These are phyloP conservation scores for Pediacus dermestoides DNA, from an alignment of 2,888 invertebrate genomes.

Conservation along the genomic window DNA sequence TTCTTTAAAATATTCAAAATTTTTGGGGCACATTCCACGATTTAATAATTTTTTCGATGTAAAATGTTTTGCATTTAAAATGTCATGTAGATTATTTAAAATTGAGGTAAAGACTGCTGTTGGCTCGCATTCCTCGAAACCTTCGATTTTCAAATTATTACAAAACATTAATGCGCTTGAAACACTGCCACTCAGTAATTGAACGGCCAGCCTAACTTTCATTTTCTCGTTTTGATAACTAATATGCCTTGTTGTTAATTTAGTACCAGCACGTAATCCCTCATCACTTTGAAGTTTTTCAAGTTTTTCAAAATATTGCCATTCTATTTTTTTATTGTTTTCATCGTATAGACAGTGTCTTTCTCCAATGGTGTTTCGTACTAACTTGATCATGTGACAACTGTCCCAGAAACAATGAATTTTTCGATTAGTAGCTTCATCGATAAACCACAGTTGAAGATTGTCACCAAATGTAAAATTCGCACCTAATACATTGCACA, in stretches of 20 bases:
- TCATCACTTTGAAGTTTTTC: background rate
- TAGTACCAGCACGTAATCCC: background rate
- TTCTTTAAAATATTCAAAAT: background rate
- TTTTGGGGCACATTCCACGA: constrained; percentile 7
- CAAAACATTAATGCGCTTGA: background rate
- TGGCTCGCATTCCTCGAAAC: background rate
- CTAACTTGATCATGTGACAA: constrained; percentile 1
- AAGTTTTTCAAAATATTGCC: background rate
- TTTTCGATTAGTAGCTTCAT: background rate
- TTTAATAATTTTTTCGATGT: constrained; percentile 9
- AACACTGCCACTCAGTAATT: constrained; percentile 8
- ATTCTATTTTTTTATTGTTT: background rate
- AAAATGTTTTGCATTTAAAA: constrained; percentile 20
- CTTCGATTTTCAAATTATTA: constrained; percentile 2
- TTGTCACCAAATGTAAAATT: background rate
- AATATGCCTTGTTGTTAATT: background rate
- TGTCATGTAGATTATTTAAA: background rate
- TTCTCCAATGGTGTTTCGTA: background rate
- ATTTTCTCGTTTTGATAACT: background rate
- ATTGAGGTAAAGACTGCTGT: background rate
- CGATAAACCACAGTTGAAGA: constrained; percentile 1
- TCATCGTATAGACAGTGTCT: background rate
- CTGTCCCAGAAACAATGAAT: background rate
- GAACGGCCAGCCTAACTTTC: constrained; percentile 5
- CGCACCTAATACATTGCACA: constrained; percentile 10